These are phyloP conservation scores for Calameuta idolon DNA, from an alignment of 2,888 invertebrate genomes.

Conservation along the genomic window DNA sequence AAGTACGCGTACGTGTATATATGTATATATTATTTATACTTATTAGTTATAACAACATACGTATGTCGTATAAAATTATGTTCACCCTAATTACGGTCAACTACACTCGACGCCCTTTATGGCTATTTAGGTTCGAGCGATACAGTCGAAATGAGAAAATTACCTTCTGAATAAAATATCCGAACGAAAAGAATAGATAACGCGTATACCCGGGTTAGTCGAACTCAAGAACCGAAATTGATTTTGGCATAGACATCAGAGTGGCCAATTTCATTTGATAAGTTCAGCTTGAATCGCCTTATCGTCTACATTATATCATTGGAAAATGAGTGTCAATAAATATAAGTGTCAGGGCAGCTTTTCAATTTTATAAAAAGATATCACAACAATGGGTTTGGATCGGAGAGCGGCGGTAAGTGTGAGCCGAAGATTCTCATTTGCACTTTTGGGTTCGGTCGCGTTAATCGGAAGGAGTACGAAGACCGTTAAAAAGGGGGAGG, in stretches of 20 bases:
- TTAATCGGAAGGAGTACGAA: slow-evolving; percentile 11
- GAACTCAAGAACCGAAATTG: neutral
- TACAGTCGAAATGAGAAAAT: neutral
- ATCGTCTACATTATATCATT: no score
- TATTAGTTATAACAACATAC: no score
- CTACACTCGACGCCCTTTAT: no score
- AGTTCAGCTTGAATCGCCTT: neutral
- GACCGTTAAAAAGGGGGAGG: slow-evolving; percentile 17
- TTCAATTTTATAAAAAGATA: neutral
- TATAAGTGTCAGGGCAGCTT: neutral
- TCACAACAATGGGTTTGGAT: neutral
- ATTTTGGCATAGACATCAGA: neutral
- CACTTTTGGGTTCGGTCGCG: slow-evolving; percentile 1
- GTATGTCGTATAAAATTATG: no score
- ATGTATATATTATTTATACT: no score
- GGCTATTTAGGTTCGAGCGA: neutral
- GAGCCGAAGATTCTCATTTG: neutral
- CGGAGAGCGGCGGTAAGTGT: neutral
- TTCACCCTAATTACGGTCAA: no score
- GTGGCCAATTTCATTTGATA: neutral
- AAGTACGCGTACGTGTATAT: no score
- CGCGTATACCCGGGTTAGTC: neutral
- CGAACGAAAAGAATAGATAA: neutral
- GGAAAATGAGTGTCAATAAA: neutral
- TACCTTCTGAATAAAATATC: neutral